Percentiles rank a stretch among this genome's conserved stretches.
These are phyloP conservation scores for Pollenia angustigena DNA, from an alignment of 2,888 invertebrate genomes.

Conservation along the genomic window DNA sequence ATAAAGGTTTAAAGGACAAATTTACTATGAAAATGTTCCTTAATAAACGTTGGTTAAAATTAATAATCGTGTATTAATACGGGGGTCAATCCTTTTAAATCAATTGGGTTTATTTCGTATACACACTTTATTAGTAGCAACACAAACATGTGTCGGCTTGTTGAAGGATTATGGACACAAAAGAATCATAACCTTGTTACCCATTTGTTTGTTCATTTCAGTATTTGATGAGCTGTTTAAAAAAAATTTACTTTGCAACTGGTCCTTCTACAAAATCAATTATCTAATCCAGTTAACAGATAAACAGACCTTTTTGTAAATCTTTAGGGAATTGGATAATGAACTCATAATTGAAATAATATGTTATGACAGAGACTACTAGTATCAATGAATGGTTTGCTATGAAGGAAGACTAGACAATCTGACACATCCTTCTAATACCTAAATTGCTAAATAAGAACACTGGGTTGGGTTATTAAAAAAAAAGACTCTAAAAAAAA, in stretches of 20 bases:
- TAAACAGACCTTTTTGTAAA: constrained; percentile 36
- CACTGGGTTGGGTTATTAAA: not conserved
- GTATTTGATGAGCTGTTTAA: constrained; percentile 45
- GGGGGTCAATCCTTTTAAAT: no score
- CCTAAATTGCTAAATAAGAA: not conserved
- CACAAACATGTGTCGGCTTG: constrained; percentile 4
- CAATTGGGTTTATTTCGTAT: not conserved
- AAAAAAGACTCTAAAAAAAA: not conserved
- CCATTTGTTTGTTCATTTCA: constrained; percentile 30
- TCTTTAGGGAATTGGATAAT: constrained; percentile 7
- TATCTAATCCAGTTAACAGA: constrained; percentile 62
- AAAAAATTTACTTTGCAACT: constrained; percentile 38
- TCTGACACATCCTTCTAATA: not conserved
- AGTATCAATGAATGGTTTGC: not conserved
- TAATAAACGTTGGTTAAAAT: no score
- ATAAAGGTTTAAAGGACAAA: no score
- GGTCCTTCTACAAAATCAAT: constrained; percentile 49
- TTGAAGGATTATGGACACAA: constrained; percentile 55
- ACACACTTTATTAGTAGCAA: not conserved
- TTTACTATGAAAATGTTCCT: no score
- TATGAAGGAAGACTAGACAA: not conserved
- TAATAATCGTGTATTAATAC: no score
- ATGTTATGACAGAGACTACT: constrained; percentile 6
- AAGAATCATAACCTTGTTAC: constrained; percentile 50
- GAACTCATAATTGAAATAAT: constrained; percentile 48